These are phyloP conservation scores for Periphyllus acericola DNA, from an alignment of 2,888 invertebrate species.

Conservation along the genomic window DNA sequence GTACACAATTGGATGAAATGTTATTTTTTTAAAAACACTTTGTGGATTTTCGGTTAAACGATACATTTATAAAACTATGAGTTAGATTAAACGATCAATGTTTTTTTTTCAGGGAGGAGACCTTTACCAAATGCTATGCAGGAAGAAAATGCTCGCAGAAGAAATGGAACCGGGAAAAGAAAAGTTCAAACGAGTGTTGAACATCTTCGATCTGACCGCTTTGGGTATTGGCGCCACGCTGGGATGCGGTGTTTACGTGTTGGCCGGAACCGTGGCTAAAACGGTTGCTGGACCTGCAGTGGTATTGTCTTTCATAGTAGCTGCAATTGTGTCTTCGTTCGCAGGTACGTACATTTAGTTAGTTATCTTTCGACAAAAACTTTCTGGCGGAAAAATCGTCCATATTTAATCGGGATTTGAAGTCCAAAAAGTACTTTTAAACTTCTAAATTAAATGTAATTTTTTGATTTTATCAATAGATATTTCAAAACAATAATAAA, in stretches of 20 bases:
- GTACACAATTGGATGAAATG: too few species aligned
- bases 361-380: too few species aligned
- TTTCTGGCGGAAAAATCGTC: too few species aligned
- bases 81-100: not conserved
- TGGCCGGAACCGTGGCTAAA: constrained; percentile 70
- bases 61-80: not conserved
- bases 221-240: constrained; percentile 69
- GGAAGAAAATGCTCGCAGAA: constrained; percentile 15
- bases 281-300: constrained; percentile 71
- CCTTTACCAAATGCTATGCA: not conserved
- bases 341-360: constrained; percentile 67
- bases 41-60: too few species aligned
- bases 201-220: constrained; percentile 70
- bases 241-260: constrained; percentile 72
- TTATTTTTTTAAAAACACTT: too few species aligned
- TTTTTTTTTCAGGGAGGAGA: not conserved
- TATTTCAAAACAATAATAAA: too few species aligned
- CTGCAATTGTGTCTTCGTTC: constrained; percentile 71
- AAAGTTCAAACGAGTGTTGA: constrained; percentile 67
- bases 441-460: too few species aligned
- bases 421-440: too few species aligned
- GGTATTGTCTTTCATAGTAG: constrained; percentile 71
- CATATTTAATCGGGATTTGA: too few species aligned
- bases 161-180: constrained; percentile 51
- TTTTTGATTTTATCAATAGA: too few species aligned